Percentiles rank a stretch among this genome's conserved stretches.
Conservation (phyloP, 1,140 invertebrate genomes). For the Zaprionus kolodkinae region DNA sequence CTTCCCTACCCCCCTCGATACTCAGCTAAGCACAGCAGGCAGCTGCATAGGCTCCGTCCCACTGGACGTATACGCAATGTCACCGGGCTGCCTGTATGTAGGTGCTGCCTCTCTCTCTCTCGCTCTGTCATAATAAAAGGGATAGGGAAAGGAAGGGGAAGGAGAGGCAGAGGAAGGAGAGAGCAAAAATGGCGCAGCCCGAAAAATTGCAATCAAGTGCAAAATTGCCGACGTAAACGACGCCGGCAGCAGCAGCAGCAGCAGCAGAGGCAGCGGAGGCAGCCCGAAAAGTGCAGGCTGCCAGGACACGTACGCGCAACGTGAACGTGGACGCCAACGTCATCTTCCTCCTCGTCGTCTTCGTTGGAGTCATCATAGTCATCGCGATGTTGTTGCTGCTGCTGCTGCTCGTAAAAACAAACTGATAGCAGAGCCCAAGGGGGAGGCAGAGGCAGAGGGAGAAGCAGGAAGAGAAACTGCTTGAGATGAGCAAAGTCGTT, state of each 20-base stretch:
- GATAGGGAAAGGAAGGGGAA: neutral
- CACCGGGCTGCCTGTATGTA: constrained; percentile 25
- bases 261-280: constrained; percentile 24
- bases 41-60: constrained; percentile 45
- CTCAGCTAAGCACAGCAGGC: constrained; percentile 9
- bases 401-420: constrained; percentile 74
- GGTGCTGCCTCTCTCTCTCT: neutral
- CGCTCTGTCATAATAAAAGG: constrained; percentile 11
- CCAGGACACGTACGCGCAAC: constrained; percentile 76
- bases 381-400: constrained; percentile 48
- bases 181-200: constrained; percentile 71
- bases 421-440: constrained; percentile 58
- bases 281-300: constrained; percentile 66
- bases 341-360: no score
- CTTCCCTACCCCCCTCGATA: neutral
- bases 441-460: neutral
- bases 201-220: constrained; percentile 84
- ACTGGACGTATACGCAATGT: constrained; percentile 79
- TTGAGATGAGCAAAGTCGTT: no score
- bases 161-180: neutral
- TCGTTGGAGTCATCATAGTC: constrained; percentile 39
- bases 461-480: neutral
- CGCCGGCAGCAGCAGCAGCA: constrained; percentile 33
- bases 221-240: constrained; percentile 83
- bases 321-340: constrained; percentile 48